Evolutionary conservation across 1,140 invertebrate species (phyloP).

Genomic region (Drosophila bocqueti): DNA sequence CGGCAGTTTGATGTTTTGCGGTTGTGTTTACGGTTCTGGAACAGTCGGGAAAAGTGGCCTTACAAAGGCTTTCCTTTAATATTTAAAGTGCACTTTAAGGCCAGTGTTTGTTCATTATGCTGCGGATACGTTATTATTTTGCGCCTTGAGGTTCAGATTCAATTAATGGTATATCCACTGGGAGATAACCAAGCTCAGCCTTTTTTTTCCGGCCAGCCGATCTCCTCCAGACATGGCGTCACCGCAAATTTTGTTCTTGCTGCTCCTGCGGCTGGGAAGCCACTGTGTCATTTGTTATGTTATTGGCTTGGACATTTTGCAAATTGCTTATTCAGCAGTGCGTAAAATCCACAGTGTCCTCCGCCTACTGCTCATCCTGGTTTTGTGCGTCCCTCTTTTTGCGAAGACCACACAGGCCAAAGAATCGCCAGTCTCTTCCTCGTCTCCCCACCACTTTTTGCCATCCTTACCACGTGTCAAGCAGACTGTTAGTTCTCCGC

Average conservation of each 20-base stretch:
- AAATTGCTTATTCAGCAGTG: conserved; percentile 84
- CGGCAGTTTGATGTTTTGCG: conserved; percentile 73
- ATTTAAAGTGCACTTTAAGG: conserved; percentile 62
- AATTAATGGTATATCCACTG: conserved; percentile 55
- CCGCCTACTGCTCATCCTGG: conserved; percentile 6
- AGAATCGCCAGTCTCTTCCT: conserved; percentile 8
- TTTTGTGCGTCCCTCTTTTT: conserved; percentile 15
- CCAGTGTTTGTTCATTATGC: conserved; percentile 33
- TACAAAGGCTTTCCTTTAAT: conserved; percentile 35
- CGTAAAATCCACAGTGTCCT: conserved; percentile 73
- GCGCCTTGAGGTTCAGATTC: conserved; percentile 31
- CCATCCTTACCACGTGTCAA: conserved; percentile 54
- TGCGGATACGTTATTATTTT: conserved; percentile 32
- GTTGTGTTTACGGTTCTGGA: conserved; percentile 49
- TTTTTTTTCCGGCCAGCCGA: conserved; percentile 6
- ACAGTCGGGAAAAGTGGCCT: background rate
- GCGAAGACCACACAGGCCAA: conserved; percentile 39
- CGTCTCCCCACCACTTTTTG: conserved; percentile 7
- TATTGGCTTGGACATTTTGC: conserved; percentile 84
- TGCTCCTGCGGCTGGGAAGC: conserved; percentile 27
- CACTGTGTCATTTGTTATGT: conserved; percentile 78
- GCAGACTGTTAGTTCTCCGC: conserved; percentile 44
- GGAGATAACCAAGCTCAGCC: conserved; percentile 10
- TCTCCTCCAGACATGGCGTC: background rate
- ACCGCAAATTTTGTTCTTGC: conserved; percentile 46